Evolutionary conservation across 2,797 vertebrate species (phyloP).

Genomic region (Brotula barbata): DNA sequence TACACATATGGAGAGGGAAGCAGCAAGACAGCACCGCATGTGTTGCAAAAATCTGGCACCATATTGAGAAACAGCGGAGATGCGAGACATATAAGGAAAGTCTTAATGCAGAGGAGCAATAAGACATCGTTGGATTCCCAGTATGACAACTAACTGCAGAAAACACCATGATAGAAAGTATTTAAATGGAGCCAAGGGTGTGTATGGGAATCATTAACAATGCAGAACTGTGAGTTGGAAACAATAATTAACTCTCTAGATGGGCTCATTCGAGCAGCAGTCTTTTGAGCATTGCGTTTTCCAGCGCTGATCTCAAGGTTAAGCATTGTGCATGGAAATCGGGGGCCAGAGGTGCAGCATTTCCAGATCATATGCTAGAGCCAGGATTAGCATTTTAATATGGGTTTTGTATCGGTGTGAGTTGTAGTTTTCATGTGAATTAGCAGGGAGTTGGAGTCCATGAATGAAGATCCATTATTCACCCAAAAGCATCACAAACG

Average conservation of each 20-base stretch:
- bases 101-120: conserved; percentile 22
- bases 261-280: conserved; percentile 46
- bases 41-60: too few relatives aligned
- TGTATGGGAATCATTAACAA: conserved; percentile 47
- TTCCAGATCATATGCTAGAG: conserved; percentile 54
- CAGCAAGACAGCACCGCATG: too few relatives aligned
- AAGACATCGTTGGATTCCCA: conserved; percentile 24
- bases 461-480: conserved; percentile 19
- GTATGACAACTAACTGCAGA: conserved; percentile 18
- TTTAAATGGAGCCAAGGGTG: conserved; percentile 32
- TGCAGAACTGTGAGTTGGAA: conserved; percentile 49
- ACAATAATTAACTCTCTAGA: conserved; percentile 63
- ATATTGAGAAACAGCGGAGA: not conserved
- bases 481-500: conserved; percentile 22
- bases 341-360: conserved; percentile 43
- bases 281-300: conserved; percentile 61
- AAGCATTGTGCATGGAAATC: conserved; percentile 66
- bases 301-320: conserved; percentile 60
- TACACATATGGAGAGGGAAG: too few relatives aligned
- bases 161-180: conserved; percentile 30
- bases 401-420: conserved; percentile 52
- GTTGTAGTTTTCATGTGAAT: conserved; percentile 45
- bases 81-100: conserved; percentile 6
- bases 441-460: conserved; percentile 3
- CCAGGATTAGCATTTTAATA: conserved; percentile 61